These are phyloP conservation scores for Gadus chalcogrammus DNA, from an alignment of 2,113 vertebrate species.

Conservation along the genomic window DNA sequence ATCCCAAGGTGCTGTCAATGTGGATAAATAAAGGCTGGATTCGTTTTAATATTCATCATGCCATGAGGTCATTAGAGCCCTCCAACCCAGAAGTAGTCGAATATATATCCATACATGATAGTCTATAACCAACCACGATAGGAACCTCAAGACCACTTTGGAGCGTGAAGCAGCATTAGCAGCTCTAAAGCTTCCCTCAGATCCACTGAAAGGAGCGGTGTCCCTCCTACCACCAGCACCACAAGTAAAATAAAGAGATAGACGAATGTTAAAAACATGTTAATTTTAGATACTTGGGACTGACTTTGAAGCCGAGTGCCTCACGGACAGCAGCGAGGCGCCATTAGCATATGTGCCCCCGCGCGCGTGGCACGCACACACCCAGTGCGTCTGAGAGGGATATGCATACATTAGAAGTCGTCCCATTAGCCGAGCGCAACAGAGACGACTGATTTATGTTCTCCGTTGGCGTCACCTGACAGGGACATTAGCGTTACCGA, in stretches of 20 bases:
- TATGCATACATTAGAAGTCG: constrained; percentile 65
- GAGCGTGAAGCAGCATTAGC: not conserved
- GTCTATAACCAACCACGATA: not conserved
- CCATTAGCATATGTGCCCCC: constrained; percentile 65
- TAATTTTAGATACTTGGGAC: constrained; percentile 52
- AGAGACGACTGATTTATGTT: constrained; percentile 60
- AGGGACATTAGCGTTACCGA: constrained; percentile 70
- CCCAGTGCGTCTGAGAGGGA: constrained; percentile 41
- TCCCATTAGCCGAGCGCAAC: constrained; percentile 57
- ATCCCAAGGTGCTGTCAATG: no score
- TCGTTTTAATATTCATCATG: no score
- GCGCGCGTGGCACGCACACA: constrained; percentile 4
- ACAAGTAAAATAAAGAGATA: constrained; percentile 16
- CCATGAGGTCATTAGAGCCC: no score
- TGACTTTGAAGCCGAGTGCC: constrained; percentile 59
- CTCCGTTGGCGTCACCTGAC: constrained; percentile 63
- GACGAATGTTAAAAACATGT: constrained; percentile 32
- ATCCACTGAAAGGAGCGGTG: not conserved
- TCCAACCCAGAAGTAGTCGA: not conserved
- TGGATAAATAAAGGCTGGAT: no score
- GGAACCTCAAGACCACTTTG: not conserved
- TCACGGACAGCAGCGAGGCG: constrained; percentile 34
- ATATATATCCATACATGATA: not conserved
- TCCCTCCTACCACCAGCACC: constrained; percentile 29
- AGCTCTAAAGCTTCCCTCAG: constrained; percentile 14